Percentiles rank a stretch among this genome's conserved stretches.
phyloP scores from a whole-genome alignment of 2,797 vertebrate species.

The Saxicola maurus region DNA sequence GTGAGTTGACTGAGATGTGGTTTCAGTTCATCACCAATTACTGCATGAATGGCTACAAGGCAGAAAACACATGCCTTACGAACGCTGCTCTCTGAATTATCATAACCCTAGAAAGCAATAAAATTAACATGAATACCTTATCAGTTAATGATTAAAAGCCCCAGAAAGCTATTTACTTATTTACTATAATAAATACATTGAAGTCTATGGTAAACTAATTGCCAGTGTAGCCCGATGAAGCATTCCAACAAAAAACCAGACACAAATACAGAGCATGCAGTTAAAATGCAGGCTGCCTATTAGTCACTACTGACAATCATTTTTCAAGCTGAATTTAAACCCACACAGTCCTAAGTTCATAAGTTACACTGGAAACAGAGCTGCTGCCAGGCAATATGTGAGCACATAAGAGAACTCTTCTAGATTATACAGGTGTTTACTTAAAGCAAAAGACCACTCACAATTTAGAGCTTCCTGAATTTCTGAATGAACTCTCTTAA shows the following conservation, averaged over 20 bases:
- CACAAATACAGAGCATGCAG: neutral
- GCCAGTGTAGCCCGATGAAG: neutral
- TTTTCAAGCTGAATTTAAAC: neutral
- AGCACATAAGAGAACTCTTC: neutral
- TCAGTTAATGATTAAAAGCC: slow-evolving; percentile 45
- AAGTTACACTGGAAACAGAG: neutral
- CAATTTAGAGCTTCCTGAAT: neutral
- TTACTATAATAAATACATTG: slow-evolving; percentile 1
- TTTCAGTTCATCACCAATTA: slow-evolving; percentile 96
- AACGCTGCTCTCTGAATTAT: slow-evolving; percentile 97
- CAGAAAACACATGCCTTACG: slow-evolving; percentile 98
- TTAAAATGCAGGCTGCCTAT: neutral
- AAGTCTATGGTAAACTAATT: neutral
- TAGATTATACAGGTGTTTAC: neutral
- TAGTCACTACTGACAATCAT: neutral
- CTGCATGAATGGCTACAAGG: slow-evolving; percentile 90
- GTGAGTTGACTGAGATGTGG: slow-evolving; percentile 94
- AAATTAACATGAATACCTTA: slow-evolving; percentile 39
- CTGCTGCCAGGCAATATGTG: neutral
- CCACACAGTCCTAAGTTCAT: neutral
- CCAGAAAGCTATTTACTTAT: slow-evolving; percentile 10
- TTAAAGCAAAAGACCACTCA: neutral
- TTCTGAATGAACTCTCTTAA: neutral
- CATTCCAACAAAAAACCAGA: neutral
- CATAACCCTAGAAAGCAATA: slow-evolving; percentile 84